A percentile compares a stretch with the other conserved stretches of the same genome.
phyloP scores from a whole-genome alignment of 2,113 vertebrate species.

The Diglossa brunneiventris region DNA sequence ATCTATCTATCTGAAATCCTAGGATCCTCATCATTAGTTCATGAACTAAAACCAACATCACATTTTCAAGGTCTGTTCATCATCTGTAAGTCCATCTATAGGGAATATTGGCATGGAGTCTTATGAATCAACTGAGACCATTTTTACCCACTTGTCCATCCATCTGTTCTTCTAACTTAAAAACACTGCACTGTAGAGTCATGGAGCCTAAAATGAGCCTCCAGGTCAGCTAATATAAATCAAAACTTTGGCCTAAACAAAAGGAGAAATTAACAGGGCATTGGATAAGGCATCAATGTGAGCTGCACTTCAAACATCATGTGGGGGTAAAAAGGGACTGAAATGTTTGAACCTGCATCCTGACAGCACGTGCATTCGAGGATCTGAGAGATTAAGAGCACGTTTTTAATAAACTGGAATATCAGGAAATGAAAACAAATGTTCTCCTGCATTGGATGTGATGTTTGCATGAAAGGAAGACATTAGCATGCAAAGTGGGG shows the following conservation, averaged over 20 bases:
- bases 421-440: conserved; percentile 44
- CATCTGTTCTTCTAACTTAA: not conserved
- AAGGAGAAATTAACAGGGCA: not conserved
- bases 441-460: not conserved
- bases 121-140: not conserved
- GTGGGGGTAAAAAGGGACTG: not conserved
- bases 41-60: not conserved
- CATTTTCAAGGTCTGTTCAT: not conserved
- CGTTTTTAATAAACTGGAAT: conserved; percentile 32
- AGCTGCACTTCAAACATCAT: not conserved
- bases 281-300: not conserved
- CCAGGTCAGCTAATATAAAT: not conserved
- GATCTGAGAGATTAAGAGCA: conserved; percentile 24
- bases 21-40: not conserved
- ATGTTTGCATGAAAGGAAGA: conserved; percentile 6
- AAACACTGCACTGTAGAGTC: not conserved
- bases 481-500: not conserved
- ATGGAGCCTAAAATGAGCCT: not conserved
- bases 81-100: not conserved
- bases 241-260: not conserved
- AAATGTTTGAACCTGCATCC: conserved; percentile 1
- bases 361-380: not conserved
- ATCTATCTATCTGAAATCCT: not conserved
- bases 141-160: not conserved
- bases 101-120: not conserved